Evolutionary conservation across 2,797 vertebrate genomes (phyloP), one percentile per base, ranked within the genome.

Genomic region (Helicolenus hilgendorfi): DNA sequence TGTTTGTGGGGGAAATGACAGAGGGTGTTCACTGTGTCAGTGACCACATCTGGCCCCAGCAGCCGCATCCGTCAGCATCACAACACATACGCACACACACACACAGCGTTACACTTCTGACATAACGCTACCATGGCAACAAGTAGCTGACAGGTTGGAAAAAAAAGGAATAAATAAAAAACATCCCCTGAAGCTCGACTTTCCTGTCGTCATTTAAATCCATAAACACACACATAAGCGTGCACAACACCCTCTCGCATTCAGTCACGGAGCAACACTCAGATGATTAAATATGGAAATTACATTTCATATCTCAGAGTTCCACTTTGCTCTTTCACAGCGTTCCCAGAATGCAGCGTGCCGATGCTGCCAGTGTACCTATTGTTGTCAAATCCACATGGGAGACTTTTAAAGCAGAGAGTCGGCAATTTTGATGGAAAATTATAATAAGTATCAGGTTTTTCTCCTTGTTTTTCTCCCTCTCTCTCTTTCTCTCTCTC

Each of bases 41-140:
- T 81, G 76, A 72, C 36, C 60, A 78, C 65, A 78, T 87, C 69
- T 81, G 75, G 60, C 77, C 69, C 38, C 63, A 20, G 64, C 20
- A 65, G 82, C 53, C 33, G 26, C 65, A 69, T 74, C 85, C 7
- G 1, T 77, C 56, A 69, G 58, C 85, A 56, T 60, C 63, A 77
- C 22, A 62, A 81, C 69, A 45, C 36, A 71, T n/a, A 71, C 55
- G 33, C 55, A 62, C 35, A 79, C 56, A 62, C 35, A 79, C 56
- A 80, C 41, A 81, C 9, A 0, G 6, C 67, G 29, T 64, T 45
- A 55, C 35, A 62, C 29, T 5, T 79, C 84, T 90, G 74, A 89
- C 79, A 86, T 80, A 69, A 84, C 0, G 93, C 84, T 89, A n/a
- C 90, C 90, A 94, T 94, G 92, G 90, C 85, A 94, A 94, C 93